Percentiles rank a stretch among this genome's conserved stretches.
Evolutionary conservation across 1,140 invertebrate species (phyloP).

Genomic region (Papilio glaucus): DNA sequence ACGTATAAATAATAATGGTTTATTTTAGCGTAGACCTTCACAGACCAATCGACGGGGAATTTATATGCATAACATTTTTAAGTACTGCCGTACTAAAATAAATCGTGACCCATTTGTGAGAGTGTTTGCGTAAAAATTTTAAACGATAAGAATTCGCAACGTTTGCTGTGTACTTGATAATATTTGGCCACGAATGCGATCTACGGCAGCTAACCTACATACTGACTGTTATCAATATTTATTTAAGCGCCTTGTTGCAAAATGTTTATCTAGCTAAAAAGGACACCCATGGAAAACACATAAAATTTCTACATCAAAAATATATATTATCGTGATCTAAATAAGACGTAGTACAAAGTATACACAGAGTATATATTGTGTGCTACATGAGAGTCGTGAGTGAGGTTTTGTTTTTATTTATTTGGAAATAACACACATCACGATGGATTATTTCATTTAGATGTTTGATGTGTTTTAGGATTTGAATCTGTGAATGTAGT

Average conservation of each 20-base stretch:
- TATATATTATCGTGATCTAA: not conserved
- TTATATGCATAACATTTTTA: constrained; percentile 47
- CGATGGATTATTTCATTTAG: too few species aligned
- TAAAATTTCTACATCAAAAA: constrained; percentile 4
- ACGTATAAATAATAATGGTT: constrained; percentile 57
- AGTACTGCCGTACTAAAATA: constrained; percentile 59
- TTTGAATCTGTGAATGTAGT: not conserved
- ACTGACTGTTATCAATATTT: constrained; percentile 73
- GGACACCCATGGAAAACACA: not conserved
- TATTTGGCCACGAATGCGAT: constrained; percentile 70
- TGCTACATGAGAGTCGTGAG: too few species aligned
- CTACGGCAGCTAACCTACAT: constrained; percentile 79
- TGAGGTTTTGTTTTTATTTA: too few species aligned
- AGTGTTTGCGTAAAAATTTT: constrained; percentile 70
- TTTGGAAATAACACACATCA: too few species aligned
- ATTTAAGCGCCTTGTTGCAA: constrained; percentile 73
- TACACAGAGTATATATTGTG: too few species aligned
- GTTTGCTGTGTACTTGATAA: constrained; percentile 73
- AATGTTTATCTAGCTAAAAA: constrained; percentile 46
- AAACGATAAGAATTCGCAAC: constrained; percentile 78
- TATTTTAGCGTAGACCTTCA: constrained; percentile 50
- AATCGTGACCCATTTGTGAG: constrained; percentile 69
- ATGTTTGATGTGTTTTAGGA: too few species aligned
- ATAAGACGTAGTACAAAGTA: too few species aligned
- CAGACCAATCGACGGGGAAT: constrained; percentile 58